Evolutionary conservation across 2,113 vertebrate genomes (phyloP).

Genomic region (Cottus gobio): DNA sequence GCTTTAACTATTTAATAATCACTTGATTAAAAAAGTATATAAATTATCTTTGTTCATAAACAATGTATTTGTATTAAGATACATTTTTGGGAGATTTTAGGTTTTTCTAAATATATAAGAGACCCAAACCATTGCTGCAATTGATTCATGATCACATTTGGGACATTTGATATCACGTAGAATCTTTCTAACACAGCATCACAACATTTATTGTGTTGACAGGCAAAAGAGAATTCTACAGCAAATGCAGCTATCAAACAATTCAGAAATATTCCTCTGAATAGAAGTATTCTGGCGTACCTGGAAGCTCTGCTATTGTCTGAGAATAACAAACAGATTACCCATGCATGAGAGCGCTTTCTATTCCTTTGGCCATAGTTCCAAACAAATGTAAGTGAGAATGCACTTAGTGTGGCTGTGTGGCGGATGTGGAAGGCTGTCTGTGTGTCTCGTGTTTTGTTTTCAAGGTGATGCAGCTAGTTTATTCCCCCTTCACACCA

Average conservation of each 20-base stretch:
- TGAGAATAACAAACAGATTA: constrained; percentile 63
- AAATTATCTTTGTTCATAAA: neutral
- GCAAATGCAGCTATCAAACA: constrained; percentile 37
- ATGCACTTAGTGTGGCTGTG: constrained; percentile 23
- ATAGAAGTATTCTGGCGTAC: constrained; percentile 7
- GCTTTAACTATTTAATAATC: neutral
- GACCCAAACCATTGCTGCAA: neutral
- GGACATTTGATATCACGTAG: neutral
- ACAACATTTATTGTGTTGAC: neutral
- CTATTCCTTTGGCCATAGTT: constrained; percentile 46
- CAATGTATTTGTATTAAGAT: neutral
- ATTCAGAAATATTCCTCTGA: constrained; percentile 14
- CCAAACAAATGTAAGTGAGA: constrained; percentile 39
- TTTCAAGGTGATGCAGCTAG: constrained; percentile 68
- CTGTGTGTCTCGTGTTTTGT: constrained; percentile 49
- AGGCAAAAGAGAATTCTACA: neutral
- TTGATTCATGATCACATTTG: neutral
- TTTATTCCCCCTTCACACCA: constrained; percentile 60
- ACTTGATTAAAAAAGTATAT: neutral
- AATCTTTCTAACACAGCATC: neutral
- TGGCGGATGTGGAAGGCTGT: constrained; percentile 30
- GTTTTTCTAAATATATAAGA: too few species aligned
- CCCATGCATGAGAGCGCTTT: constrained; percentile 43
- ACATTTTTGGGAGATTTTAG: too few species aligned
- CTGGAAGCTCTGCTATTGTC: constrained; percentile 37